Percentiles rank a stretch among this genome's conserved stretches.
Conservation (phyloP, 2,797 vertebrate species). For the Diglossa cyanea region DNA sequence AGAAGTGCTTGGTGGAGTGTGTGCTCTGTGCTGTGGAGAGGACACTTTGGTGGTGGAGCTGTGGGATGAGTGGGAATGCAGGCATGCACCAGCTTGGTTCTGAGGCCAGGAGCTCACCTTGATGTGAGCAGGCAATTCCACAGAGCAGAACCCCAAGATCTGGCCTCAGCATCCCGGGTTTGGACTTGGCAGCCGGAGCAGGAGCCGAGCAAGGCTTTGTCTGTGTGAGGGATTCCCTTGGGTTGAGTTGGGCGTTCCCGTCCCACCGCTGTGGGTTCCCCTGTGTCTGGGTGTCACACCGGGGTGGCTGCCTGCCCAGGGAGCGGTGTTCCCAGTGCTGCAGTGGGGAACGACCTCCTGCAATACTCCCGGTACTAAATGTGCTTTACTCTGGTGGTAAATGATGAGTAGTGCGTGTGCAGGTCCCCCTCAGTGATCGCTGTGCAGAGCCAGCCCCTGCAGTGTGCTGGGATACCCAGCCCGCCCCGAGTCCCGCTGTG, state of each 20-base stretch:
- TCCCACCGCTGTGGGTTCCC: neutral
- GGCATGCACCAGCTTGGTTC: accelerated
- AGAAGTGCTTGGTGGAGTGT: neutral
- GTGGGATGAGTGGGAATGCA: accelerated
- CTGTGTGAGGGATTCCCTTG: neutral
- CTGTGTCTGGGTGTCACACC: accelerated
- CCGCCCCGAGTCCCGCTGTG: neutral
- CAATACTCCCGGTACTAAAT: accelerated
- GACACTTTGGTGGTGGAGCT: neutral
- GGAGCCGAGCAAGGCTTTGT: accelerated
- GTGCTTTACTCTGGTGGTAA: neutral
- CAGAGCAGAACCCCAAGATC: neutral
- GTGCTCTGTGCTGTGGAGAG: neutral
- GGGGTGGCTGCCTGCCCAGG: accelerated
- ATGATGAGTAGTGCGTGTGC: neutral
- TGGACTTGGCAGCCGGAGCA: neutral
- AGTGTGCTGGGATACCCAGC: accelerated
- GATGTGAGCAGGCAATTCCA: neutral
- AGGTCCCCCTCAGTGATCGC: accelerated
- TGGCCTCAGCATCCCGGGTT: neutral
- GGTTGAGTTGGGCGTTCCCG: neutral
- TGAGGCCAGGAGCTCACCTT: neutral
- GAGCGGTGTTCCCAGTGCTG: accelerated
- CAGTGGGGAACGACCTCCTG: neutral
- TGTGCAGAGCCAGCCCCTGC: accelerated